phyloP scores from a whole-genome alignment of 1,140 invertebrate genomes.

The Nebria ingens region DNA sequence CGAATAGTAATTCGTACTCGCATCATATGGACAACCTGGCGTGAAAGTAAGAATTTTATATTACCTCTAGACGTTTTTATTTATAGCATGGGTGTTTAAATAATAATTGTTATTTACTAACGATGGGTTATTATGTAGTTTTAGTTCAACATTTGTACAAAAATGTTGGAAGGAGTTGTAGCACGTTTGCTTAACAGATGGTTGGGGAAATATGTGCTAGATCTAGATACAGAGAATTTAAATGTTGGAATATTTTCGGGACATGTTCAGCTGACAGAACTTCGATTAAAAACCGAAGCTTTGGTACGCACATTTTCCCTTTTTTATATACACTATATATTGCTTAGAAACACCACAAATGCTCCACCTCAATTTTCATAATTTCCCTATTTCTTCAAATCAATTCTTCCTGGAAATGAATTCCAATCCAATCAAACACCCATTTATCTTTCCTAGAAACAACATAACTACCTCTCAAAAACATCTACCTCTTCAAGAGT shows the following conservation, averaged over 20 bases:
- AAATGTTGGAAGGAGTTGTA: conserved; percentile 68
- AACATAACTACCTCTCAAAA: neutral
- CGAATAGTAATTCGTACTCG: neutral
- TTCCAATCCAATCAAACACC: neutral
- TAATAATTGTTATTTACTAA: neutral
- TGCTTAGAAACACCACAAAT: no score
- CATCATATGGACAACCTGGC: neutral
- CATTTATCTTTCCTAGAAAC: neutral
- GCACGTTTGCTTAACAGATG: conserved; percentile 67
- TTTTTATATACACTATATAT: no score
- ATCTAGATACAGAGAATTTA: conserved; percentile 70
- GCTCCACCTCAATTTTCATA: no score
- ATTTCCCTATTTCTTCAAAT: no score
- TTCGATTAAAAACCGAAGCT: conserved; percentile 69
- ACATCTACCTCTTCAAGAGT: conserved; percentile 1
- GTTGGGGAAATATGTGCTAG: conserved; percentile 70
- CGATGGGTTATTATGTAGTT: neutral
- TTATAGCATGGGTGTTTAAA: neutral
- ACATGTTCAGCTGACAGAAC: conserved; percentile 62
- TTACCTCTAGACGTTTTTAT: neutral
- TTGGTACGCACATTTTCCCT: conserved; percentile 50
- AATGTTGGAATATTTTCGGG: conserved; percentile 75
- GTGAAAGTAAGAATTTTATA: neutral
- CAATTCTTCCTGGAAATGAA: neutral
- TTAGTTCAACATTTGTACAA: conserved; percentile 17